Evolutionary conservation across 2,113 vertebrate species (phyloP), one percentile per base, ranked within the genome.

Genomic region (Thryonomys swinderianus): DNA sequence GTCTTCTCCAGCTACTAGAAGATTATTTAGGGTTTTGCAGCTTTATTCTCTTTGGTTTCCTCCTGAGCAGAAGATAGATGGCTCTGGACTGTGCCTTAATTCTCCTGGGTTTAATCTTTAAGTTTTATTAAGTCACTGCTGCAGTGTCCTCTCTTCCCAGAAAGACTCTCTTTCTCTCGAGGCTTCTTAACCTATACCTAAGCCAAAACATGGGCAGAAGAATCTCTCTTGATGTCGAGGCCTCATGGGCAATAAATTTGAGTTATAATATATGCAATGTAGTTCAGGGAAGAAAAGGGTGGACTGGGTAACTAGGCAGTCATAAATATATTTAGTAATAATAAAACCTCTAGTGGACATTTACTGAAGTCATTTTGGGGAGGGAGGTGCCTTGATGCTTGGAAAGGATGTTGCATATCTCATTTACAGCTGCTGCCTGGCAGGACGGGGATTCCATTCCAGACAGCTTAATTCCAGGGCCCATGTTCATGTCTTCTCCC

Each of bases 71-170:
- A 57, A 91, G 91, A 92, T 30, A 37, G 40, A 87, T 59, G 64
- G 27, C 21, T 88, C 25, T 32, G 66, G 27, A 53, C 45, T 40
- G 42, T 2, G 27, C 8, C 0, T 66, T 74, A 42, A 14, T 40
- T 95, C 88, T 57, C 64, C 34, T 11, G 40, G 57, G 88, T 57
- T 93, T 92, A 51, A 95, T 85, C 80, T 40, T 37, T 7, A 61
- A 23, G 20, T 51, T 93, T 95, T 84, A 91, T 71, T 71, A 71
- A 94, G 62, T 93, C 79, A 86, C 57, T 59, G 17, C 88, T 90
- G 32, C 16, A 1, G 40, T 7, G 37, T 21, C 11, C n/a, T 37
- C 27, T 32, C 64, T 30, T 62, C 42, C 37, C 40, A 78, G 59
- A 53, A 67, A 78, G 17, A 71, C 30, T 57, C 45, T 37, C 32